Percentiles rank a stretch among this genome's conserved stretches.
Conservation (phyloP, 2,888 invertebrate genomes). For the Hirtodrosophila confusa region DNA sequence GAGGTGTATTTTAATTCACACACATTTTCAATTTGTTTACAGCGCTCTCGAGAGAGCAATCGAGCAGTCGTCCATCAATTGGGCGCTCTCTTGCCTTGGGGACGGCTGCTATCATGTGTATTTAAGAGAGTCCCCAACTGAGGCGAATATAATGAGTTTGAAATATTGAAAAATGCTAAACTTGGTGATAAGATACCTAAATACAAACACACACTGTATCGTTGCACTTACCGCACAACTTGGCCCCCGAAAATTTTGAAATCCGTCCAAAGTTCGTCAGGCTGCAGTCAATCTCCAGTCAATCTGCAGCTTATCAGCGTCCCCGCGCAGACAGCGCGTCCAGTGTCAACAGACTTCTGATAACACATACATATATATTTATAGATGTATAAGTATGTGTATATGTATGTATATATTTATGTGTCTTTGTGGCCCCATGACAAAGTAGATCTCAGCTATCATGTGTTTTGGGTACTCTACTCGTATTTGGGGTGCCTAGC, state of each 20-base stretch:
- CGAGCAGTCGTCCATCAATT: too few species aligned
- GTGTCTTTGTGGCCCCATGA: too few species aligned
- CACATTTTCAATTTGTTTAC: slow-evolving; percentile 39
- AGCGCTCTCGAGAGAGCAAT: slow-evolving; percentile 29
- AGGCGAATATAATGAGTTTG: neutral
- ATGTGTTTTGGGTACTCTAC: too few species aligned
- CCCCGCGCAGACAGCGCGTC: slow-evolving; percentile 67
- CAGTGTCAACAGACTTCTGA: slow-evolving; percentile 71
- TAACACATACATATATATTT: slow-evolving; percentile 18
- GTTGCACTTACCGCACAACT: neutral
- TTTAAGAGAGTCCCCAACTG: slow-evolving; percentile 33
- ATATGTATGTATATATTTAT: neutral
- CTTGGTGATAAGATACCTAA: slow-evolving; percentile 13
- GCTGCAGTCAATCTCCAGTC: slow-evolving; percentile 34
- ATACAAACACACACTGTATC: neutral
- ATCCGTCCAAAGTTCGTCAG: slow-evolving; percentile 57
- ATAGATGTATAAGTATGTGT: neutral
- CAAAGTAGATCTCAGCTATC: slow-evolving; percentile 6
- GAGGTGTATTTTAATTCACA: slow-evolving; percentile 26
- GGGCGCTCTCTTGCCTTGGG: slow-evolving; percentile 1
- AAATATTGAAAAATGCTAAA: slow-evolving; percentile 25
- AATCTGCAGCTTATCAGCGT: slow-evolving; percentile 61
- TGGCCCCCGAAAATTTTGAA: slow-evolving; percentile 25
- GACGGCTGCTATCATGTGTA: slow-evolving; percentile 18
- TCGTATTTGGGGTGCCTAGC: too few species aligned